Conservation (phyloP, 2,888 invertebrate genomes). For the Tetranychus piercei region DNA sequence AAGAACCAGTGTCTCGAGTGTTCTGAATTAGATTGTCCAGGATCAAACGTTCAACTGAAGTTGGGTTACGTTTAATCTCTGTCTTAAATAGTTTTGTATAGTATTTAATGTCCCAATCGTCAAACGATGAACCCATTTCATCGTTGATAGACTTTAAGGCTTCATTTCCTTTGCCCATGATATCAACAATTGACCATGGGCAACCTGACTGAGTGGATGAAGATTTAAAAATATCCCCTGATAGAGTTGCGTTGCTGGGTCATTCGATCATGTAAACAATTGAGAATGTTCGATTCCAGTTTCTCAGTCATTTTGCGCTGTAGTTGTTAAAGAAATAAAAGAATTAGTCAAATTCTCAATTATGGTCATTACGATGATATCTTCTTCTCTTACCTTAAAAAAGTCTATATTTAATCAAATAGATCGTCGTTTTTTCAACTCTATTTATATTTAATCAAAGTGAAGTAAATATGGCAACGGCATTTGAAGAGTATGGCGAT, state of each 20-base stretch:
- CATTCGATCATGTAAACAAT: constrained; percentile 63
- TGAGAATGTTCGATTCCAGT: constrained; percentile 26
- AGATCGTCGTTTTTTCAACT: constrained; percentile 62
- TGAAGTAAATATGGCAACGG: constrained; percentile 76
- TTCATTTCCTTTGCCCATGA: constrained; percentile 16
- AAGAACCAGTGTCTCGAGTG: constrained; percentile 99
- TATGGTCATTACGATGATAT: neutral
- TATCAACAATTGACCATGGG: constrained; percentile 45
- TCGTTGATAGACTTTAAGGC: constrained; percentile 21
- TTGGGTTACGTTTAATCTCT: constrained; percentile 70
- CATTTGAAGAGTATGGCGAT: constrained; percentile 86
- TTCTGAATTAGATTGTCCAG: constrained; percentile 91
- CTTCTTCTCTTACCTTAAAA: constrained; percentile 16
- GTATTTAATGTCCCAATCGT: constrained; percentile 73
- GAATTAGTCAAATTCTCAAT: neutral
- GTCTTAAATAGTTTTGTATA: constrained; percentile 68
- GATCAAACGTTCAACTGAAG: constrained; percentile 89
- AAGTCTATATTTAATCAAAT: constrained; percentile 38
- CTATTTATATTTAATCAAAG: constrained; percentile 55
- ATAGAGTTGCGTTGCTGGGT: constrained; percentile 67
- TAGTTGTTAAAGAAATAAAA: constrained; percentile 22
- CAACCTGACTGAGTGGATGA: constrained; percentile 38
- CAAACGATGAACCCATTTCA: constrained; percentile 61
- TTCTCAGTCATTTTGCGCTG: constrained; percentile 10
- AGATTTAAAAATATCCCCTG: constrained; percentile 41